phyloP scores from a whole-genome alignment of 2,797 vertebrate species.

The Pseudochirops corinnae region DNA sequence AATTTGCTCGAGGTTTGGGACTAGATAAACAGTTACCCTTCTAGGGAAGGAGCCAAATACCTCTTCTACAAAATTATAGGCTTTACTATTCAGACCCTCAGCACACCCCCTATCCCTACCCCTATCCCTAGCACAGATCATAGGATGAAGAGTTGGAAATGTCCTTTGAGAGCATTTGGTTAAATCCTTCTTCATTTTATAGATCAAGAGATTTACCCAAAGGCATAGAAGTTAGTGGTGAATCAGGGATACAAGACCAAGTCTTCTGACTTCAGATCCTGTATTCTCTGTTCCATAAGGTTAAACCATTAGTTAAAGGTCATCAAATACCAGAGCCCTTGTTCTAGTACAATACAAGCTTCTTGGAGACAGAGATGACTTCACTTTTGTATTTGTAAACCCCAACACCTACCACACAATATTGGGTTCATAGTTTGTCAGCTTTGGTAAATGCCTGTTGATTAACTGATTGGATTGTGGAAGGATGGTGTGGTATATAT shows the following conservation, averaged over 20 bases:
- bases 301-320: not conserved
- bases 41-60: not conserved
- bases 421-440: not conserved
- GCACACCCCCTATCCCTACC: not conserved
- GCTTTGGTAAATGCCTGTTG: not conserved
- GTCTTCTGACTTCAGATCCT: rapidly evolving
- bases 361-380: not conserved
- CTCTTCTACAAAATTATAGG: not conserved
- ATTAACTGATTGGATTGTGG: not conserved
- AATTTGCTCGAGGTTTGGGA: not conserved
- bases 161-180: not conserved
- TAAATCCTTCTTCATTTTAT: not conserved
- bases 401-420: not conserved
- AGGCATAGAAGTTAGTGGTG: not conserved
- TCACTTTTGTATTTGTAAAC: not conserved
- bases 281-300: not conserved
- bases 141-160: not conserved
- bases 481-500: not conserved
- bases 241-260: not conserved
- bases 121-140: not conserved
- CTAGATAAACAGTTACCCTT: not conserved
- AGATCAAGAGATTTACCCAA: not conserved
- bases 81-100: not conserved
- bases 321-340: not conserved
- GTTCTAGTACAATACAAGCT: not conserved